Evolutionary conservation across 2,888 invertebrate species (phyloP).

Genomic region (Alitta virens): DNA sequence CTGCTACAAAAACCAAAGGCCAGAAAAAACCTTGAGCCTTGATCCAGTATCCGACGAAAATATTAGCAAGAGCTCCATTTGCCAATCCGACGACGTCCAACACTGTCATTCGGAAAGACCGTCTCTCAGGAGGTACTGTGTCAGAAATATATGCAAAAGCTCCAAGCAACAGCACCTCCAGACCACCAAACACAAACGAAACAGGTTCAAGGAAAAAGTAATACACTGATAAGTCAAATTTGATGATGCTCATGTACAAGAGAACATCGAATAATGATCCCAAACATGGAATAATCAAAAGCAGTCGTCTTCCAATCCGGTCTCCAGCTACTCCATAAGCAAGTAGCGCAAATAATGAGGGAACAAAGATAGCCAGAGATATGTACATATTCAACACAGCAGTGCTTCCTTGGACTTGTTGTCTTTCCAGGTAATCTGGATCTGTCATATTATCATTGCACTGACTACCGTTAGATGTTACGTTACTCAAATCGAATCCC

Average conservation of each 20-base stretch:
- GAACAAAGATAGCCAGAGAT: neutral
- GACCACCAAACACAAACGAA: conserved; percentile 6
- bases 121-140: conserved; percentile 1
- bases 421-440: conserved; percentile 6
- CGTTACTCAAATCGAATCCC: neutral
- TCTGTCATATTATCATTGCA: conserved; percentile 3
- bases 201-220: neutral
- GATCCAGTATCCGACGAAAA: conserved; percentile 10
- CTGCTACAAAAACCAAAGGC: conserved; percentile 7
- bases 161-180: neutral
- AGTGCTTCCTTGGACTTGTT: conserved; percentile 1
- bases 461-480: neutral
- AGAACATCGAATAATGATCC: neutral
- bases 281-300: conserved; percentile 6
- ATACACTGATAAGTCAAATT: conserved; percentile 4
- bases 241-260: conserved; percentile 2
- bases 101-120: conserved; percentile 7
- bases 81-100: neutral
- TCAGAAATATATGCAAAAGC: conserved; percentile 10
- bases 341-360: neutral
- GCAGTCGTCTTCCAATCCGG: conserved; percentile 1
- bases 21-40: neutral
- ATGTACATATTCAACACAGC: conserved; percentile 11
- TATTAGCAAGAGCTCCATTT: neutral
- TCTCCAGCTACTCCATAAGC: conserved; percentile 4